phyloP scores from a whole-genome alignment of 30 jellyfish, hydroid and myxozoan genomes.

The Hydra vulgaris region DNA sequence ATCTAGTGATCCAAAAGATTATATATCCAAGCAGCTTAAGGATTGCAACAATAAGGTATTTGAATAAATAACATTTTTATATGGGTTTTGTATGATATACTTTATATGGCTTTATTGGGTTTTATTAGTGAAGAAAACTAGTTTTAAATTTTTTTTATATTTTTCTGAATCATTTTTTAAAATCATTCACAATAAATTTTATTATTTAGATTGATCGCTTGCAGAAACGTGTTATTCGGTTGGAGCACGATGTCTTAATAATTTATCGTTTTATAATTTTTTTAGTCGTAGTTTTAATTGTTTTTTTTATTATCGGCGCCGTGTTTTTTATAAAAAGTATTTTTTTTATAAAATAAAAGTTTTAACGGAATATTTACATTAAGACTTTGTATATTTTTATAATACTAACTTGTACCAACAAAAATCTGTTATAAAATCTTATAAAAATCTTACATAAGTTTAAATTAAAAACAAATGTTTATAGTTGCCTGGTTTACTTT shows the following conservation, averaged over 20 bases:
- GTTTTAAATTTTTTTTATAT: too few species aligned
- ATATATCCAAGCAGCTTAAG: constrained; percentile 31
- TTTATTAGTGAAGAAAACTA: too few species aligned
- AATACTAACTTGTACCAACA: too few species aligned
- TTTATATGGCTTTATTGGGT: not conserved
- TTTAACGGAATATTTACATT: not conserved
- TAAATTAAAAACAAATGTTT: too few species aligned
- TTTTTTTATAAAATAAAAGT: not conserved
- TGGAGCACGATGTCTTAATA: constrained; percentile 40
- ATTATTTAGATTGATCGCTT: constrained; percentile 34
- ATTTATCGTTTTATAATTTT: constrained; percentile 26
- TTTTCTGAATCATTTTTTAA: not conserved
- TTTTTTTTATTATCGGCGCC: constrained; percentile 1
- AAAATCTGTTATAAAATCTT: too few species aligned
- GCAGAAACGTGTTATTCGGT: constrained; percentile 7
- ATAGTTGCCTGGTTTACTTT: not conserved
- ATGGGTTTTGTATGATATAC: not conserved
- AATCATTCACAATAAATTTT: too few species aligned
- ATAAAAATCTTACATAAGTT: too few species aligned
- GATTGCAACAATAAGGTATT: constrained; percentile 44
- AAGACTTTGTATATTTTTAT: too few species aligned
- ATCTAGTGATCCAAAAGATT: constrained; percentile 40
- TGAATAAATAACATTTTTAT: not conserved
- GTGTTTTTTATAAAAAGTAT: not conserved
- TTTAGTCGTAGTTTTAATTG: constrained; percentile 9